Conservation (phyloP, 2,888 invertebrate genomes). For the Erannis defoliaria region DNA sequence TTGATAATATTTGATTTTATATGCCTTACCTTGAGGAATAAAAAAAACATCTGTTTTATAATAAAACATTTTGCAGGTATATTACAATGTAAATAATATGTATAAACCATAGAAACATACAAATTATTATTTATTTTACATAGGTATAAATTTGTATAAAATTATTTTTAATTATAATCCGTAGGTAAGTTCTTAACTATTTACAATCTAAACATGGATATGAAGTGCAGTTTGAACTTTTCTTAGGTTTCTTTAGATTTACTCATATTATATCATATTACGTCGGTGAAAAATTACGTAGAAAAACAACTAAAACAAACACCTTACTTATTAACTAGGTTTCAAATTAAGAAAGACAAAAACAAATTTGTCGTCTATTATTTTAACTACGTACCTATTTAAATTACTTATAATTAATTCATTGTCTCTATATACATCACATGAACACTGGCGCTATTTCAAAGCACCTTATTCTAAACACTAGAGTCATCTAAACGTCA, state of each 20-base stretch:
- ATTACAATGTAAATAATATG: constrained; percentile 35
- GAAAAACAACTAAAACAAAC: background rate
- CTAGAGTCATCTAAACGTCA: background rate
- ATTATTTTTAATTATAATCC: background rate
- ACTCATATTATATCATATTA: background rate
- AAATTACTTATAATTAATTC: constrained; percentile 1
- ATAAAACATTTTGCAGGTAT: constrained; percentile 22
- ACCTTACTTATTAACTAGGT: background rate
- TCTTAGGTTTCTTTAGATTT: background rate
- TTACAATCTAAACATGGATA: constrained; percentile 12
- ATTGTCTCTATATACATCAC: constrained; percentile 18
- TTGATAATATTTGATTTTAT: constrained; percentile 44
- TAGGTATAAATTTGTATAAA: constrained; percentile 7
- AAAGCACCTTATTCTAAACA: background rate
- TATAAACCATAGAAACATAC: constrained; percentile 26
- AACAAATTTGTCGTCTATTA: background rate
- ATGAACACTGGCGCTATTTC: constrained; percentile 10
- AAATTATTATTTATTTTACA: constrained; percentile 25
- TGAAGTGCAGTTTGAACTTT: background rate
- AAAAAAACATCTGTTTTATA: background rate
- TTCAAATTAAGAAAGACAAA: background rate
- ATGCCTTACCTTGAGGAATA: constrained; percentile 29
- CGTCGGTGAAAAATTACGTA: background rate
- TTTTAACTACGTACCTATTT: background rate
- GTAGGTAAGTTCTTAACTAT: constrained; percentile 44